Evolutionary conservation across 1,140 invertebrate species (phyloP), one percentile per base, ranked within the genome.

Genomic region (Pseudomyrmex dendroicus): DNA sequence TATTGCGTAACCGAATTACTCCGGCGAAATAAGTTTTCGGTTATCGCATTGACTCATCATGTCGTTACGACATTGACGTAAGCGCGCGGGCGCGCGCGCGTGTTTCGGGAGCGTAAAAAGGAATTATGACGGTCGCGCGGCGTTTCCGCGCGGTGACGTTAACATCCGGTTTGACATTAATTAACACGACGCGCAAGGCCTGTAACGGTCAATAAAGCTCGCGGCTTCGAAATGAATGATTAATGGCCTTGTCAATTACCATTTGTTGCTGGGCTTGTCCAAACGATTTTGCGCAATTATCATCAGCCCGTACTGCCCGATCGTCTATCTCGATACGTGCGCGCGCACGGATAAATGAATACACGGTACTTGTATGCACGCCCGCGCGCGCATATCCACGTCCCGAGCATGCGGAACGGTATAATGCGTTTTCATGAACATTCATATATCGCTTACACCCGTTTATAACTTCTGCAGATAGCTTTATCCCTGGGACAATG

Each of bases 181-280:
- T 91, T 91, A 91, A 90, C 86, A 86, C 66, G 78, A 86, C 87
- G 62, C 68, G 46, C 70, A 72, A 73, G 82, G 56, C 74, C 76
- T 73, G 66, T 77, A 85, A 90, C 87, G 84, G 84, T 89, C 89
- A 87, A 91, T 91, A 89, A 87, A 89, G 80, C 89, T 83, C 84
- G n/a, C 84, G 82, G 61, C 76, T 56, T 25, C 73, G 73, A 76
- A 84, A 89, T 89, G 83, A 91, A 91, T 91, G 87, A 91, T 91
- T 91, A 91, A 91, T 89, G 73, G 85, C 76, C 70, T 80, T 86
- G 88, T 91, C 88, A 86, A 90, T 91, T 91, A 90, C 78, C 76
- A 80, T 84, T 88, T 80, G 88, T 87, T 84, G 87, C 70, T 73
- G 77, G 66, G 77, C 64, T 73, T 84, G 82, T 85, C 66, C 86